Evolutionary conservation across 2,797 vertebrate genomes (phyloP), one percentile per base, ranked within the genome.

Genomic region (Pseudochirops cupreus): DNA sequence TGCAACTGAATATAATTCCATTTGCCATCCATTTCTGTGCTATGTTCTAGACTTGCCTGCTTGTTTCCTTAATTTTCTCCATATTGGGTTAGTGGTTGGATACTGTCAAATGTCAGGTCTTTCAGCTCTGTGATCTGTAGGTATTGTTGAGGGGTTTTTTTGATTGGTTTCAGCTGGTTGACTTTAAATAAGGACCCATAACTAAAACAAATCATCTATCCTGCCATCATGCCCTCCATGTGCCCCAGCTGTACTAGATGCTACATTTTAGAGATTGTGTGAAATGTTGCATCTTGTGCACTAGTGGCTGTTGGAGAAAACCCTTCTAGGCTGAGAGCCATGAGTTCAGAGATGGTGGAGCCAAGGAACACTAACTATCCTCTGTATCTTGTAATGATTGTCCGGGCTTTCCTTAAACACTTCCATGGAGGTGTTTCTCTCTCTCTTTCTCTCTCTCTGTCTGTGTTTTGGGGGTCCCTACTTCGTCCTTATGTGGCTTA

Each of bases 261-360:
- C 74, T 26, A 46, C 74, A 87, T 87, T 87, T 87, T 87, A 50
- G 39, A 87, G 74, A 87, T 26, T 87, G 74, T 87, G 74, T 87
- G 74, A 87, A 87, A 87, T 87, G 74, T 87, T 87, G 74, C 74
- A 87, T 87, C 74, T 87, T 46, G 74, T 87, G 74, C 74, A 87
- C 74, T 87, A 46, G 74, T 46, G 74, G 74, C 74, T 87, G 74
- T 87, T 87, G 74, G 74, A 87, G 74, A 87, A 87, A 87, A 87
- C 21, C 74, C 74, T 87, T 87, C 74, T 87, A 87, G 74, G 7
- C 74, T 11, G 74, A 87, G 18, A 87, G 74, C 74, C 74, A 26
- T 46, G 74, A 87, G 39, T 87, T 46, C 18, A 87, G 74, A 87
- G 39, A 87, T 87, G 39, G 74, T 87, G 9, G 74, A 21, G 39